Conservation (phyloP, 2,113 vertebrate species). For the Xiphophorus maculatus region DNA sequence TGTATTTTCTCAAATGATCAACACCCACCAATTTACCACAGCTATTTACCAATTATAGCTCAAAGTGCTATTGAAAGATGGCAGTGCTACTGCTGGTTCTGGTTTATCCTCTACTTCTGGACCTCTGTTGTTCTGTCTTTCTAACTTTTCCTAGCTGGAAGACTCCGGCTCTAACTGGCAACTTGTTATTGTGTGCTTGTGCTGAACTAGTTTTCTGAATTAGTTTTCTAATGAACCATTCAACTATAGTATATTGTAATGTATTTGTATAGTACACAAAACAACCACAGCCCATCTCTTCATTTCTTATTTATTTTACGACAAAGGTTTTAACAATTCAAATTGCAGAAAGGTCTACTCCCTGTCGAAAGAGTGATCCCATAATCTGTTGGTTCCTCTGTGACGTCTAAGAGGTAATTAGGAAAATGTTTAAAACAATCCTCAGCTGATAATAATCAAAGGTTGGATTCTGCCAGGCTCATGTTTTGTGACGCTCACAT, state of each 20-base stretch:
- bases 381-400: not conserved
- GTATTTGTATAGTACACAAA: not conserved
- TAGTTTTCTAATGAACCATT: not conserved
- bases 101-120: no score
- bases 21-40: no score
- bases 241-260: not conserved
- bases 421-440: not conserved
- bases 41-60: no score
- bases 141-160: no score
- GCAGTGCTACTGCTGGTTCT: no score
- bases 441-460: not conserved
- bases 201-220: no score
- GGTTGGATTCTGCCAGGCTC: not conserved
- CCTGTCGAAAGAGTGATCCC: not conserved
- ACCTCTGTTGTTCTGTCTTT: no score
- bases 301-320: not conserved
- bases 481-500: not conserved
- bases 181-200: no score
- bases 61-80: no score
- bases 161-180: no score
- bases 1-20: no score
- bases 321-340: not conserved
- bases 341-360: not conserved
- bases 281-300: not conserved
- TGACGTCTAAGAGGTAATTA: not conserved